Base-by-base conservation (phyloP, 2,797 vertebrate genomes). In the Diceros bicornis region DNA sequence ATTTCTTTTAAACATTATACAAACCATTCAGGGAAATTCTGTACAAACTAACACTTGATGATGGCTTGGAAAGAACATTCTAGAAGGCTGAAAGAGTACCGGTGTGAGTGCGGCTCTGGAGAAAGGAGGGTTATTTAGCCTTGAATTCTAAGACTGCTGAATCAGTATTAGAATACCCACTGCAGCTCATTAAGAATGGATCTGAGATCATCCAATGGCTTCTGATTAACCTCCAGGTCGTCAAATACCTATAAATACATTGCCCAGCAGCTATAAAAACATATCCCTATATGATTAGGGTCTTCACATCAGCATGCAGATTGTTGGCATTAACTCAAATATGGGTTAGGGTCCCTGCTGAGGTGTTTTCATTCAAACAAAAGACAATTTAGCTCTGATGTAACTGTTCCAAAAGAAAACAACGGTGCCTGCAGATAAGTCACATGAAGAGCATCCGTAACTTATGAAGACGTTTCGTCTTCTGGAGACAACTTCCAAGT, bases 221-320 rank as follows among this genome's bases (percentile, higher is more conserved):
- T 98, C 98, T 96, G 93, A 98, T 97, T 98, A 98, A 97, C 97
- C 96, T 98, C 95, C 68, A 96, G 96, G 97, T 97, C 88, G 64
- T 97, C 98, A 97, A 97, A 96, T 62, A 97, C 96, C 91, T 98
- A 97, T 89, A 98, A 97, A 98, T 87, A 96, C 96, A 83, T 87
- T 97, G 97, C 89, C 96, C 72, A 93, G 93, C 91, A 97, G 96
- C 97, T 95, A 93, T 91, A 96, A 97, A 97, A 97, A 97, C 98
- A 97, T 94, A 97, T 95, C 97, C 97, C 98, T 98, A 94, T 90
- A 97, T 44, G 94, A 97, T 98, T 96, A 95, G 97, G 98, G 98
- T 98, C 98, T 97, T 94, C 96, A 95, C 55, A 93, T 95, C 97
- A 97, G 98, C 95, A 1, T 97, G 96, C 75, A 97, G 95, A 89